Evolutionary conservation across 2,888 invertebrate species (phyloP), one percentile per base, ranked within the genome.

Genomic region (Teleogryllus oceanicus): DNA sequence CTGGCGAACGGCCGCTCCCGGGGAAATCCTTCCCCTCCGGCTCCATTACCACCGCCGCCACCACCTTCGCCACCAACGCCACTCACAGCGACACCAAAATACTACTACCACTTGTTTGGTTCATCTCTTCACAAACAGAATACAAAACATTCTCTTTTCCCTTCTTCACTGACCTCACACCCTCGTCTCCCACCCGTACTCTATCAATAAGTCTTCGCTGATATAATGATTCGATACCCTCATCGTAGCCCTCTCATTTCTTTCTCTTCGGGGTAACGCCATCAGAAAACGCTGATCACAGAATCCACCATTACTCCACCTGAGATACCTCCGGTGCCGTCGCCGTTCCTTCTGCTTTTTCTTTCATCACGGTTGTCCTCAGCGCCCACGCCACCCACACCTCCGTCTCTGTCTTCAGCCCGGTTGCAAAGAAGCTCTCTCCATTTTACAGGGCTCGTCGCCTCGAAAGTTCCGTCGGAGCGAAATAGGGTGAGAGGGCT

Each of bases 361-460:
- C 62, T 18, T 62, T 62, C 62, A 62, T 62, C 62, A 13, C 13
- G 13, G 62, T n/a, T 62, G 13, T 62, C 62, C 62, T 18, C 62
- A 5, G 4, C 62, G 62, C 13, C 62, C n/a, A 18, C 62, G 13
- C 62, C n/a, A 3, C n/a, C 62, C 62, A 5, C 62, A 1, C 62
- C 62, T 10, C 62, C 62, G 13, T n/a, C 13, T 62, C 62, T 8
- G 13, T 18, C n/a, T 13, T 10, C 62, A 62, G 13, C 62, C 13
- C 62, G 62, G 62, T 62, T 62, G 62, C 62, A 62, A 62, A 62
- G 62, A 62, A 62, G 62, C 62, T 62, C 62, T 62, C 62, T 62
- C 62, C 62, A 62, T 62, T 62, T 62, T 62, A 62, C 62, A 62
- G 62, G 62, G 62, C 62, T 62, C 62, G 62, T 62, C n/a, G 62